A percentile compares a stretch with the other conserved stretches of the same genome.
Conservation (phyloP, 2,113 vertebrate genomes). For the Cyrtonyx montezumae region DNA sequence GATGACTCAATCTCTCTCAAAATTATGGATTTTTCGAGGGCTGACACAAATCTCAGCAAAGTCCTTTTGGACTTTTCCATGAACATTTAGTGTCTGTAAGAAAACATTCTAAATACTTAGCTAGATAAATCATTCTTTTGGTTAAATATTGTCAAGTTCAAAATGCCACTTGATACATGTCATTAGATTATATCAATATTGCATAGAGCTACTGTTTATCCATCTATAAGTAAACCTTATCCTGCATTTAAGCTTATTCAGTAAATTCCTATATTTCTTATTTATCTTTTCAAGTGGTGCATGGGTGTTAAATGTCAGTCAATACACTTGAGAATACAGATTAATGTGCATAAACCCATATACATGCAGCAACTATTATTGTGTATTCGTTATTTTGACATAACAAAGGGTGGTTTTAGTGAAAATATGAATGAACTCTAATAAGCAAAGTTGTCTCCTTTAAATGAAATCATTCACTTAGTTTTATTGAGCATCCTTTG, state of each 20-base stretch:
- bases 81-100: neutral
- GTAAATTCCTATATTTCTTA: neutral
- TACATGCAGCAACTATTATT: neutral
- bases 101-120: neutral
- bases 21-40: neutral
- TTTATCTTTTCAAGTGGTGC: neutral
- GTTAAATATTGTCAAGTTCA: neutral
- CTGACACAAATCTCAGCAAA: neutral
- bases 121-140: neutral
- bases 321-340: neutral
- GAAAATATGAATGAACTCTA: neutral
- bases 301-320: neutral
- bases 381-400: neutral
- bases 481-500: constrained; percentile 10
- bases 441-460: neutral
- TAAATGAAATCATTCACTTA: neutral
- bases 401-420: neutral
- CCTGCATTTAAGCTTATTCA: neutral
- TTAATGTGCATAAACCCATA: neutral
- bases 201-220: neutral
- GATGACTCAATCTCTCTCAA: neutral
- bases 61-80: neutral
- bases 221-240: neutral
- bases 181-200: neutral
- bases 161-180: neutral